Percentiles rank a stretch among this genome's conserved stretches.
phyloP scores from a whole-genome alignment of 2,888 invertebrate species.

The Chorisops tibialis region DNA sequence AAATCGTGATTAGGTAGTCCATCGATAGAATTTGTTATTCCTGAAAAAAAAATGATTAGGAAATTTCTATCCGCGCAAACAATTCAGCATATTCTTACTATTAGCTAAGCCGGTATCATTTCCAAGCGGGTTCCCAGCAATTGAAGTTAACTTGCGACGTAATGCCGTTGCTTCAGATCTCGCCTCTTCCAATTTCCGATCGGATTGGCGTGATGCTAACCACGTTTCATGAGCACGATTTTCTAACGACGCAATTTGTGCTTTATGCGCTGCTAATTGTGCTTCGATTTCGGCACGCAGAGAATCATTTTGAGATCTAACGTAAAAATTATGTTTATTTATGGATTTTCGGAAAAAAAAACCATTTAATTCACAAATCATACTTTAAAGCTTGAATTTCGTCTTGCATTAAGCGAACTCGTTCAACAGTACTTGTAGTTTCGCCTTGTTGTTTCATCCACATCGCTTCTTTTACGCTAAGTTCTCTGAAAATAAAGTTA shows the following conservation, averaged over 20 bases:
- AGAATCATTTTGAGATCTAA: conserved; percentile 57
- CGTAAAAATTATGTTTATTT: background rate
- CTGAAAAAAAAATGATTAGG: conserved; percentile 20
- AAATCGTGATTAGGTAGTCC: conserved; percentile 36
- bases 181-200: conserved; percentile 78
- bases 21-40: conserved; percentile 28
- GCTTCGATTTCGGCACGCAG: conserved; percentile 82
- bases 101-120: conserved; percentile 37
- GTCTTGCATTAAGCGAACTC: conserved; percentile 71
- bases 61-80: conserved; percentile 8
- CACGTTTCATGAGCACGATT: conserved; percentile 82
- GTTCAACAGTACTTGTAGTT: conserved; percentile 74
- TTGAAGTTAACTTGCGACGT: conserved; percentile 57
- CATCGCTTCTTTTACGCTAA: conserved; percentile 69
- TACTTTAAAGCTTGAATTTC: conserved; percentile 78
- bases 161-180: conserved; percentile 68
- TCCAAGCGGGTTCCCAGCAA: conserved; percentile 38
- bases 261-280: conserved; percentile 66
- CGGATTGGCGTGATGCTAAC: conserved; percentile 77
- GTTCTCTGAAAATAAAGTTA: conserved; percentile 59
- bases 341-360: background rate
- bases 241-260: conserved; percentile 74
- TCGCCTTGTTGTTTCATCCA: conserved; percentile 80
- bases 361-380: conserved; percentile 39
- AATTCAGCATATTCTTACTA: too few relatives aligned